Evolutionary conservation across 2,888 invertebrate species (phyloP), one percentile per base, ranked within the genome.

Genomic region (Standfussiana lucernea): DNA sequence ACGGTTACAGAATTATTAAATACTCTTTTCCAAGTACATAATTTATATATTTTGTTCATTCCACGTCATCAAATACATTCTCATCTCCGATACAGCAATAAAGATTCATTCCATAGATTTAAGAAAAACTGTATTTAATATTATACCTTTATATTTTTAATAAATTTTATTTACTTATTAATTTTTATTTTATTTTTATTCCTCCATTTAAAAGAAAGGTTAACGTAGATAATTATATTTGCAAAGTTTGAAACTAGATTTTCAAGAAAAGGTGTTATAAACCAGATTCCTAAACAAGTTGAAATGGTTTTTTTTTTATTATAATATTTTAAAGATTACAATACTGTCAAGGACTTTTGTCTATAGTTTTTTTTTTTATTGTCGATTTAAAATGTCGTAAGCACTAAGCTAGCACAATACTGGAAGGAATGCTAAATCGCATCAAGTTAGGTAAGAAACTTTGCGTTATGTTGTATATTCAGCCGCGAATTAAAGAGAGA

Each of bases 211-310:
- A 3, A 62, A 40, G 24, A 64, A 62, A 15, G 15, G n/a, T n/a
- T 40, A 40, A 40, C 15, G 40, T 64, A 64, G n/a, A 64, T 62
- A 1, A 56, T 28, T 18, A 59, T 61, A 8, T 64, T 64, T 10
- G 59, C 32, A 4, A 59, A 59, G 10, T 35, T 35, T 59, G 1
- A 8, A n/a, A 64, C 64, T n/a, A 28, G 40, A n/a, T 28, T 40
- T 64, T 28, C 18, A 18, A 40, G 40, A 40, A 64, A 18, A 8
- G 40, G 0, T 18, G 8, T 24, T 40, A n/a, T 2, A 28, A 40
- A 64, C 64, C 64, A 40, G 64, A 40, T 64, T 28, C 0, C 15
- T n/a, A 64, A 40, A 64, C 64, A n/a, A 64, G 64, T 64, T 40
- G 15, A n/a, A 64, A 40, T 15, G n/a, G 40, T 64, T 7, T 64